Percentiles rank a stretch among this genome's conserved stretches.
Evolutionary conservation across 2,113 vertebrate species (phyloP).

Genomic region (Dasyprocta punctata): DNA sequence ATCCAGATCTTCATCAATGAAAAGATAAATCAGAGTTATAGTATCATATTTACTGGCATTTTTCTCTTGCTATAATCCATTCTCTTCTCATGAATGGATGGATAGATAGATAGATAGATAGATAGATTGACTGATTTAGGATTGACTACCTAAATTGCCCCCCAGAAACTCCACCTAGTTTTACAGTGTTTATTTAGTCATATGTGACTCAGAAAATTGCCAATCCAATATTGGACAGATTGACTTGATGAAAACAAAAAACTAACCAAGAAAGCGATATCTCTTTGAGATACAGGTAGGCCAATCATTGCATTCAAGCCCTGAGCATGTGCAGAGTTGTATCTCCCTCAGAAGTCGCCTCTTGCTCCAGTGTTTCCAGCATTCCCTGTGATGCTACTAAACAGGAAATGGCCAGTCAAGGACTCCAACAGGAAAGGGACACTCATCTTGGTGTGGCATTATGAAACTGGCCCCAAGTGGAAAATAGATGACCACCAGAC

Average conservation of each 20-base stretch:
- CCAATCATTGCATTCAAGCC: neutral
- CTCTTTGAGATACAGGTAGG: neutral
- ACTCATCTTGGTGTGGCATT: neutral
- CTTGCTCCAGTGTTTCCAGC: neutral
- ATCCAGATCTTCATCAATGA: neutral
- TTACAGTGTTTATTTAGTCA: conserved; percentile 20
- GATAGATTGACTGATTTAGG: neutral
- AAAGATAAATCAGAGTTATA: neutral
- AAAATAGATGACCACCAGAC: conserved; percentile 54
- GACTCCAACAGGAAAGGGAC: neutral
- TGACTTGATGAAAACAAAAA: neutral
- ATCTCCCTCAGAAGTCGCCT: neutral
- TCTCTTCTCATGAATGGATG: neutral
- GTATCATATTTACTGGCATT: neutral
- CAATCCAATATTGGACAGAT: neutral
- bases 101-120: neutral
- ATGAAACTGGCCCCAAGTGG: conserved; percentile 18
- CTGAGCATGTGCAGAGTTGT: neutral
- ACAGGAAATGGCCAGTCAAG: neutral
- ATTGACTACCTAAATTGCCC: neutral
- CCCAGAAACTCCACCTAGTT: neutral
- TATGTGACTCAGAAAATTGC: neutral
- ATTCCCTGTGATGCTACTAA: neutral
- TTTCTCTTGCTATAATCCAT: neutral
- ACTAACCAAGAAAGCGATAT: neutral